Conservation (phyloP, 1,140 invertebrate species). For the Archivesica marissinica region DNA sequence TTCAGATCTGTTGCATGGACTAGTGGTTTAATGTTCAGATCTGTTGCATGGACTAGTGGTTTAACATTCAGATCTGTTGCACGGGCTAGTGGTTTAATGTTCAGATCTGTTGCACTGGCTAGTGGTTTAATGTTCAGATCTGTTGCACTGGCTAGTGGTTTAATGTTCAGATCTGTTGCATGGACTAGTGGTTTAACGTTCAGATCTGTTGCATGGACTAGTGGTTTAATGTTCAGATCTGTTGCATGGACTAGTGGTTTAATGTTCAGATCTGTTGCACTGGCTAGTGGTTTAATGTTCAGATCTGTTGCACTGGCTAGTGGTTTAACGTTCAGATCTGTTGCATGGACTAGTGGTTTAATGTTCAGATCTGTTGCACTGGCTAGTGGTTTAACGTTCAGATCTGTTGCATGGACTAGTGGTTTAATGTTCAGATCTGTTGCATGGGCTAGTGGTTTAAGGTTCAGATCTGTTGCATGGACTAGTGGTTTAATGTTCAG, state of each 20-base stretch:
- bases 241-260: too few relatives aligned
- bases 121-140: neutral
- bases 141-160: neutral
- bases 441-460: too few relatives aligned
- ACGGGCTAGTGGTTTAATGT: conserved; percentile 79
- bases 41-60: neutral
- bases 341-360: neutral
- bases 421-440: neutral
- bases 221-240: too few relatives aligned
- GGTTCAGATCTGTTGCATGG: too few relatives aligned
- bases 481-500: too few relatives aligned
- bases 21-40: neutral
- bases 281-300: neutral
- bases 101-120: conserved; percentile 77
- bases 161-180: neutral
- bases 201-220: too few relatives aligned
- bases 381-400: neutral
- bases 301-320: neutral
- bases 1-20: neutral
- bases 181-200: too few relatives aligned
- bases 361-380: neutral
- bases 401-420: neutral
- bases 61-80: conserved; percentile 78
- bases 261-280: too few relatives aligned
- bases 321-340: neutral